Base-by-base conservation (phyloP, 1,140 invertebrate genomes). In the Cherax destructor region DNA sequence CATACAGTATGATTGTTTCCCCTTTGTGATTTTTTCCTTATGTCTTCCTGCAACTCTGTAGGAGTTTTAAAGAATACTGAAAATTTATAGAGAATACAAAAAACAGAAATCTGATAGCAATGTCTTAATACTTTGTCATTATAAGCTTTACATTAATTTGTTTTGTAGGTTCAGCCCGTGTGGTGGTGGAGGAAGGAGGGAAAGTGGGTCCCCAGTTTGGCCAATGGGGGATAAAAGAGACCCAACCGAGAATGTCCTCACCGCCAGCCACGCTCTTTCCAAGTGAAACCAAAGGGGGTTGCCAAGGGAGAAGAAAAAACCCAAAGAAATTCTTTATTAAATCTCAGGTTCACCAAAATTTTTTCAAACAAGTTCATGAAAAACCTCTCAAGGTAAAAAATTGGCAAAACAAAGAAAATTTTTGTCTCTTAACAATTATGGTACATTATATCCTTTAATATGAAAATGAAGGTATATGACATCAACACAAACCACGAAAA, bases 131-230 rank as follows among this genome's bases (percentile, higher is more conserved):
- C 6, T 65, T 18, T 65, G 18, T 56, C 52, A 56, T 11, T 4
- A 6, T 56, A 56, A 56, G 4, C 52, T 11, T 56, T 56, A 56
- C 11, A 56, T 56, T 56, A 6, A 56, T 6, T 56, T n/a, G n/a
- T 65, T 65, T 72, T 72, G 92, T 96, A 95, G 99, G 99, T 94
- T 98, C 97, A 4, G 97, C 97, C 96, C 96, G 4, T 99, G 99
- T 94, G 98, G 98, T 0, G 97, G 97, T 18, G 99, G 99, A 13
- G 94, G 97, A 41, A 98, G 98, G 95, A 96, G 93, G 96, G 98
- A 52, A 96, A 97, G 92, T 99, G 99, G 94, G 97, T 98, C 93
- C 98, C 99, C 95, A 96, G 98, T 90, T 97, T 98, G 96, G 97
- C 98, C 0, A 96, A 98, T 93, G 98, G 97, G 18, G 97, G 97